These are phyloP conservation scores for Papilio helenus DNA, from an alignment of 1,140 invertebrate genomes.

Conservation along the genomic window DNA sequence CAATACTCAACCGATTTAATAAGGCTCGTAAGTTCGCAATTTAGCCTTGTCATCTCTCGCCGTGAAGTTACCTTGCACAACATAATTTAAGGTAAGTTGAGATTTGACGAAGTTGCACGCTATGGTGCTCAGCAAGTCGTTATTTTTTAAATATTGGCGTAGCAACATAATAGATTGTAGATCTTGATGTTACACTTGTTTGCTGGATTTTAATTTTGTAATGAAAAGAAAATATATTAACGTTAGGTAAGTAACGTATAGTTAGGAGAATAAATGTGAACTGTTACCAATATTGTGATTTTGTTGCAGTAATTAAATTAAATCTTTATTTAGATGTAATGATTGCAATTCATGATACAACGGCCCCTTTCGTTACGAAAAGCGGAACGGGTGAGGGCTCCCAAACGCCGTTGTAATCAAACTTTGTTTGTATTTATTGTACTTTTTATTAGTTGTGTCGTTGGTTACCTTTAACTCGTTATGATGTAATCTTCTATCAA, in stretches of 20 bases:
- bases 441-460: constrained; percentile 14
- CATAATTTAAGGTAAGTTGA: background rate
- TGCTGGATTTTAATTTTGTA: no score
- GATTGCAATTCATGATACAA: background rate
- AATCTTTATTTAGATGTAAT: constrained; percentile 3
- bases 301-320: background rate
- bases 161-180: background rate
- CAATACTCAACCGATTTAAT: background rate
- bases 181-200: no score
- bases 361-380: constrained; percentile 27
- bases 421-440: constrained; percentile 10
- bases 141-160: background rate
- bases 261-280: no score
- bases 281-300: no score
- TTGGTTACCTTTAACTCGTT: background rate
- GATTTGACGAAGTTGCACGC: background rate
- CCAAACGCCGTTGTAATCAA: constrained; percentile 1
- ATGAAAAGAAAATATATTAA: no score
- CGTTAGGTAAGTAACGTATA: no score
- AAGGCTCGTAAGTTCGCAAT: background rate
- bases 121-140: background rate
- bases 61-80: background rate
- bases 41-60: constrained; percentile 3
- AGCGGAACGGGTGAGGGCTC: constrained; percentile 8
- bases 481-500: constrained; percentile 29